Base-by-base conservation (phyloP, 2,888 invertebrate genomes). In the Thumatha senex region DNA sequence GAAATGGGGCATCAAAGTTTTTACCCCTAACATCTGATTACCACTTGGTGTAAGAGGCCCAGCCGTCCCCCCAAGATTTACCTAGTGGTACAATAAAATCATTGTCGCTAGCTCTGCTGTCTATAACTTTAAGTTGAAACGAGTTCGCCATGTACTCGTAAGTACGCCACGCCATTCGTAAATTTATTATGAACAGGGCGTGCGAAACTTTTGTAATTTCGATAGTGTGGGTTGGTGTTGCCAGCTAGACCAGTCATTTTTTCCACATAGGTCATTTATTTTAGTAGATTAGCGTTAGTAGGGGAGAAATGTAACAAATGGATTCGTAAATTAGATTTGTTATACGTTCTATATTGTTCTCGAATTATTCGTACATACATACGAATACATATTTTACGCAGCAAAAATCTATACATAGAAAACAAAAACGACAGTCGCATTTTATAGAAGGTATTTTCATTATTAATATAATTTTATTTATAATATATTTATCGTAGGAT, bases 101-200 rank as follows among this genome's bases (percentile, higher is more conserved):
- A 8, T 43, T 45, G 30, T 45, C 41, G 49, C 40, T 43, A 30
- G 45, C 56, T 56, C 56, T 33, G 2, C 2, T 59, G 50, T 60
- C 59, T 49, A 46, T 63, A 54, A 54, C 57, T 62, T 61, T 24
- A 56, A 38, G 48, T 46, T 46, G 56, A 53, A 56, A 48, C 52
- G 46, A 45, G 38, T 47, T 51, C 18, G 46, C 58, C 58, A 42
- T 59, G 58, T 63, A 64, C 73, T n/a, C n/a, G n/a, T n/a, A n/a
- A n/a, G n/a, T n/a, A n/a, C n/a, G n/a, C 70, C 67, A 56, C 63
- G 70, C 74, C 71, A 76, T 72, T 76, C 78, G 82, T 83, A 78
- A 84, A 83, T 85, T 80, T 81, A 80, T 83, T 80, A 83, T 80
- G 77, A 79, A 68, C 57, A 61, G 61, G 59, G 61, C 51, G 54